A percentile compares a stretch with the other conserved stretches of the same genome.
Evolutionary conservation across 2,113 vertebrate genomes (phyloP).

Genomic region (Rattus norvegicus): GRCr8 NC_086025.1:36818001-36818500

Average conservation of each 20-base stretch:
- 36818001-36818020: background rate
- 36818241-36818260: constrained; percentile 89
- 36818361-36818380: background rate
- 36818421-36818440: background rate
- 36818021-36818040: background rate
- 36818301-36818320: background rate
- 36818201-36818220: constrained; percentile 89
- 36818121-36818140: background rate
- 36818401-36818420: background rate
- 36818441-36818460: background rate
- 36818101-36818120: background rate
- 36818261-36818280: constrained; percentile 91
- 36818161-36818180: constrained; percentile 88
- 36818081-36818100: background rate
- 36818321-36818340: background rate
- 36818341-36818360: background rate
- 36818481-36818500: background rate
- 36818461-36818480: background rate
- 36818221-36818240: constrained; percentile 86
- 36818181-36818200: constrained; percentile 92
- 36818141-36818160: constrained; percentile 70
- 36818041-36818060: background rate
- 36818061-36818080: background rate
- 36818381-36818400: background rate
- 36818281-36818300: constrained; percentile 86